Base-by-base conservation (phyloP, 2,888 invertebrate species). In the Mechanitis mazaeus region DNA sequence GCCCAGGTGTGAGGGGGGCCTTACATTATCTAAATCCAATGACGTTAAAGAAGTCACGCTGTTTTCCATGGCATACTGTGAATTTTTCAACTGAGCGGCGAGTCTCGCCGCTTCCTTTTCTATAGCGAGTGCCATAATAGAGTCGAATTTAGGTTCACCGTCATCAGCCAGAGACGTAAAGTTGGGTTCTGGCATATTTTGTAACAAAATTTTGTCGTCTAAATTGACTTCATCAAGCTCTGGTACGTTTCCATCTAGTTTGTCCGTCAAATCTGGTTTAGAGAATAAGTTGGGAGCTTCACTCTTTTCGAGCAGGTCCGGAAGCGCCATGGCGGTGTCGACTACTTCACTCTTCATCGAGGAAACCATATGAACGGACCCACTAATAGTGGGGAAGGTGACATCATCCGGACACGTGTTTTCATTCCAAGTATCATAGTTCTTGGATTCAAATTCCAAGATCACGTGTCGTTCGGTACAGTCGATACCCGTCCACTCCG, bases 301-400 rank as follows among this genome's bases (percentile, higher is more conserved):
- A 60, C 86, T 84, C 60, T 84, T 87, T 63, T 90, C 91, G 0
- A 90, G 71, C 3, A 91, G 64, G 65, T 91, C 91, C 0, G 91
- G 91, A 0, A 91, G 68, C 0, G 79, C 75, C 56, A 72, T 66
- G 3, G 71, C 79, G 38, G 81, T 76, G 60, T 91, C 88, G 2
- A 80, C 85, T 3, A 83, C 80, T 69, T 94, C 93, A 71, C 93
- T 93, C 60, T 91, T 92, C 64, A 94, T 92, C 0, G 95, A 94
- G 0, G 93, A 91, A 2, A 94, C 91, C 72, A 94, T 87, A 0
- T 95, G 95, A 0, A 93, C 93, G 45, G 95, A 94, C 45, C 94
- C 93, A 69, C 95, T 95, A 60, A 96, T 93, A 57, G 95, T 95
- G 0, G 96, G 96, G 79, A 95, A 95, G 0, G 95, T 95, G 45